These are phyloP conservation scores for Coilia nasus DNA, from an alignment of 2,797 vertebrate genomes.

Conservation along the genomic window DNA sequence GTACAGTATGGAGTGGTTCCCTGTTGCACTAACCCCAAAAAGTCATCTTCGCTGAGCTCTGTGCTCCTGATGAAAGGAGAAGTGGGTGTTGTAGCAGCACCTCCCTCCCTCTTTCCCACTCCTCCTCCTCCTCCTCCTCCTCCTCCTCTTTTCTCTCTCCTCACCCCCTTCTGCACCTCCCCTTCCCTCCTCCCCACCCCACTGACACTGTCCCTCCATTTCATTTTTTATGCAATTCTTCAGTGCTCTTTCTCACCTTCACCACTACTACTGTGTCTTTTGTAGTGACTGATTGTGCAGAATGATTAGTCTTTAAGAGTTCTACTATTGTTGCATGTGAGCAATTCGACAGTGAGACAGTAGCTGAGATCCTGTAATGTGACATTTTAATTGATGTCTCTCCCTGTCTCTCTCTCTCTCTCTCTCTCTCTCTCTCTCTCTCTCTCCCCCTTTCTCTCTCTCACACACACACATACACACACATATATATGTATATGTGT, in stretches of 20 bases:
- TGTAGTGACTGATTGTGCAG: neutral
- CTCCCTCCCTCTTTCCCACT: slow-evolving; percentile 22
- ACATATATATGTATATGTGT: no score
- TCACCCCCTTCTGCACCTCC: neutral
- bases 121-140: slow-evolving; percentile 13
- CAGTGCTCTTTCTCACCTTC: neutral
- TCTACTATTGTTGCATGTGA: neutral
- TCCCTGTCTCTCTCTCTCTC: no score
- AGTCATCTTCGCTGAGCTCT: slow-evolving; percentile 68
- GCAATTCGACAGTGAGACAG: neutral
- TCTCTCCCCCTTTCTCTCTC: no score
- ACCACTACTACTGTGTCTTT: neutral
- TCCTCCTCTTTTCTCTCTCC: slow-evolving; percentile 51
- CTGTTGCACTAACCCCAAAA: slow-evolving; percentile 69
- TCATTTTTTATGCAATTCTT: neutral
- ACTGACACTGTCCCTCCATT: neutral
- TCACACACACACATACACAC: no score
- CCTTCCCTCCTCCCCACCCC: neutral
- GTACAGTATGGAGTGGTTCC: slow-evolving; percentile 48
- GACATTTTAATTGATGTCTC: no score
- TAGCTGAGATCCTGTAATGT: no score
- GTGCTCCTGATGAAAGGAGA: slow-evolving; percentile 61
- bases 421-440: no score
- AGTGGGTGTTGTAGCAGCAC: slow-evolving; percentile 56
- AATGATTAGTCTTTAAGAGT: neutral